phyloP scores from a whole-genome alignment of 2,888 invertebrate species.

The Troides aeacus region DNA sequence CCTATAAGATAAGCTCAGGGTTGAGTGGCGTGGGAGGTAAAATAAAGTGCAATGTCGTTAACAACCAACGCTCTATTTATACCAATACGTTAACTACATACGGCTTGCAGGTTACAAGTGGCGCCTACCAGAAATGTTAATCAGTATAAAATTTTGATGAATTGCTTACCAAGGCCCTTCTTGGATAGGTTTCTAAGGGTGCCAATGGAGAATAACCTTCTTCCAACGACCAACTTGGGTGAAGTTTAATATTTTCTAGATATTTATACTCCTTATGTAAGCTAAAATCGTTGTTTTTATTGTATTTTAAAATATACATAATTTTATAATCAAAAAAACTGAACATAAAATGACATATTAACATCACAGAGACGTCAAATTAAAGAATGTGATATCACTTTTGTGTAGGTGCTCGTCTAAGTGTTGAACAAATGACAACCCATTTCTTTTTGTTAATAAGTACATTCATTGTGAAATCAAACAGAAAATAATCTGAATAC shows the following conservation, averaged over 20 bases:
- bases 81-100: background rate
- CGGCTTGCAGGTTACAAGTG: too few relatives aligned
- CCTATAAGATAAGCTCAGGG: too few relatives aligned
- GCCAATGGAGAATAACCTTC: conserved; percentile 78
- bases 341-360: background rate
- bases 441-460: too few relatives aligned
- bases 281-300: conserved; percentile 38
- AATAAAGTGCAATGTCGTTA: background rate
- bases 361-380: background rate
- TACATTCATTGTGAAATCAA: too few relatives aligned
- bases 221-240: conserved; percentile 82
- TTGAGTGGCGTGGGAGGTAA: too few relatives aligned
- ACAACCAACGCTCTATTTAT: background rate
- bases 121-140: too few relatives aligned
- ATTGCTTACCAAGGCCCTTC: conserved; percentile 80
- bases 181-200: conserved; percentile 82
- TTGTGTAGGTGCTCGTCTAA: too few relatives aligned
- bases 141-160: background rate
- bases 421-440: too few relatives aligned
- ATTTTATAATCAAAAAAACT: background rate
- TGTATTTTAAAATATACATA: background rate
- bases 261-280: conserved; percentile 58
- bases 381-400: background rate
- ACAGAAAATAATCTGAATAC: background rate
- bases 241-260: conserved; percentile 51